A percentile compares a stretch with the other conserved stretches of the same genome.
Evolutionary conservation across 2,797 vertebrate genomes (phyloP).

Genomic region (Remorina albescens): DNA sequence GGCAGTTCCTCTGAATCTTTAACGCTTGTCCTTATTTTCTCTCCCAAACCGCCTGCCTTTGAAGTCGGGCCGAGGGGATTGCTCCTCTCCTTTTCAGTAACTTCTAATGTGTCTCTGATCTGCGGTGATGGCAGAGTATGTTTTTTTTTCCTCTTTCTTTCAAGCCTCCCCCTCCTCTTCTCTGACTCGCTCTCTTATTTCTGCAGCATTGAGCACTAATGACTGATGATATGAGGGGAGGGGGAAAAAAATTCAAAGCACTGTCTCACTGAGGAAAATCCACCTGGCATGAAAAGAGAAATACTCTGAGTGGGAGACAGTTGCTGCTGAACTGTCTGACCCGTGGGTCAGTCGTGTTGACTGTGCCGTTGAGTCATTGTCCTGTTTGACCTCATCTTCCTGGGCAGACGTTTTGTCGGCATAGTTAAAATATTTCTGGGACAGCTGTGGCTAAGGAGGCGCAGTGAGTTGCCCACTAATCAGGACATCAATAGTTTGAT

Average conservation of each 20-base stretch:
- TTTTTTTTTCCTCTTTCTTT: constrained; percentile 38
- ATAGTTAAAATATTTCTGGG: not conserved
- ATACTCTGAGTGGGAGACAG: constrained; percentile 6
- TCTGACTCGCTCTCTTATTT: constrained; percentile 19
- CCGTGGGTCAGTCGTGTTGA: not conserved
- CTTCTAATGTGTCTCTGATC: constrained; percentile 78
- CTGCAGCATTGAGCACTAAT: constrained; percentile 36
- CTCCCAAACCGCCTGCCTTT: constrained; percentile 70
- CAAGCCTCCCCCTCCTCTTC: constrained; percentile 13
- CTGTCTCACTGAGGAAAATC: constrained; percentile 34
- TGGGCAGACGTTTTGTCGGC: not conserved
- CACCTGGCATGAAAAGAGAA: constrained; percentile 34
- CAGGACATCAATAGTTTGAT: too few species aligned
- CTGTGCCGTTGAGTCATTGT: not conserved
- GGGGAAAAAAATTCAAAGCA: constrained; percentile 2
- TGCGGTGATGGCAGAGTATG: constrained; percentile 66
- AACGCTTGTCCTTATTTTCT: constrained; percentile 76
- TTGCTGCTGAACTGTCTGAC: not conserved
- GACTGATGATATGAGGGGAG: constrained; percentile 42
- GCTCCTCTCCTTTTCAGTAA: constrained; percentile 72
- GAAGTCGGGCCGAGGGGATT: constrained; percentile 79
- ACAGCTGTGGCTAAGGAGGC: too few species aligned
- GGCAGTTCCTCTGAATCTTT: constrained; percentile 76
- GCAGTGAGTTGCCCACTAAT: too few species aligned
- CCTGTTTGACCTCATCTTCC: not conserved